Conservation (phyloP, 2,113 vertebrate species). For the Canis aureus region DNA sequence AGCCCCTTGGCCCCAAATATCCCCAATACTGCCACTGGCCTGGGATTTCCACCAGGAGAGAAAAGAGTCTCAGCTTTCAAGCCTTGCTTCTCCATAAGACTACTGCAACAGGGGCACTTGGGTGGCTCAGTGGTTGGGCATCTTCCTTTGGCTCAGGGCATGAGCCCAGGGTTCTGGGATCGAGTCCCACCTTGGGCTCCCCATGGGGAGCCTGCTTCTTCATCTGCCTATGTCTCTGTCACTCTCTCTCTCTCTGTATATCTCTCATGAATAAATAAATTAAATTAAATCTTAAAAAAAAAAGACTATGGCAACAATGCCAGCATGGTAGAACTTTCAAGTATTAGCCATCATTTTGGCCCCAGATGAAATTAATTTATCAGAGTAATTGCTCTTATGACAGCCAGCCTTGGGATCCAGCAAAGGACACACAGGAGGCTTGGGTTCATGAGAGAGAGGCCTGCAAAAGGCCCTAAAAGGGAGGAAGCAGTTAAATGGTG, state of each 20-base stretch:
- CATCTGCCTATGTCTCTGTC: no score
- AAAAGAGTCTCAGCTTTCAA: slow-evolving; percentile 36
- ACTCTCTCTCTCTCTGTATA: no score
- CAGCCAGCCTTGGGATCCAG: neutral
- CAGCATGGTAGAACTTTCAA: neutral
- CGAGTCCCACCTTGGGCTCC: no score
- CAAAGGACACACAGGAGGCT: neutral
- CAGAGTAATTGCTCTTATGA: neutral
- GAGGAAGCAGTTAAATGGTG: neutral
- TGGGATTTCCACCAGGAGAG: neutral
- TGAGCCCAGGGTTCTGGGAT: no score
- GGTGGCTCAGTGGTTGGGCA: no score
- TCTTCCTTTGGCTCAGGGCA: no score
- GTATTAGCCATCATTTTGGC: neutral
- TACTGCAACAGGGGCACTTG: neutral
- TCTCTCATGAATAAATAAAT: no score
- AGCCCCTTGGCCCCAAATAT: neutral
- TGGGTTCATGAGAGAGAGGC: neutral
- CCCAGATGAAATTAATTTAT: neutral
- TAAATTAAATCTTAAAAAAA: no score
- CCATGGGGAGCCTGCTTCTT: no score
- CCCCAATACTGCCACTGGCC: neutral
- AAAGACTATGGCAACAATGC: neutral
- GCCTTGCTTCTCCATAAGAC: neutral
- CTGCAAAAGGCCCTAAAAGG: neutral